phyloP scores from a whole-genome alignment of 2,113 vertebrate species.

The Anthoscopus minutus region DNA sequence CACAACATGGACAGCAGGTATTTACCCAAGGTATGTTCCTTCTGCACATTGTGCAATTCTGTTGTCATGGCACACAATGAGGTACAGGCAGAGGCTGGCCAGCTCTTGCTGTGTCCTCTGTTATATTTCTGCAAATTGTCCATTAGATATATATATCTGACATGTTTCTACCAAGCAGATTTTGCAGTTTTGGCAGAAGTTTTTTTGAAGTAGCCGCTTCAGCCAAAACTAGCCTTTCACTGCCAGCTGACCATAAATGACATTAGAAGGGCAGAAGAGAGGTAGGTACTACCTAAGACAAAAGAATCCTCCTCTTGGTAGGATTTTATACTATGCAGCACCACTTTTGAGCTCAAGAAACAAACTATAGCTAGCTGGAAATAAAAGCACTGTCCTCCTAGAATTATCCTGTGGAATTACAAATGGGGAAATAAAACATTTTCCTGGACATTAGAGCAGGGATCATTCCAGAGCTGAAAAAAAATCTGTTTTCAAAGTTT shows the following conservation, averaged over 20 bases:
- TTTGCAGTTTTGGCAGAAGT: background rate
- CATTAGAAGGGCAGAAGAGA: background rate
- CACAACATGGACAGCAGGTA: background rate
- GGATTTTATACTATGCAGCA: background rate
- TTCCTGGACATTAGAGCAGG: background rate
- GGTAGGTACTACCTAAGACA: background rate
- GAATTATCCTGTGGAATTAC: background rate
- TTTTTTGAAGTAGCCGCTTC: background rate
- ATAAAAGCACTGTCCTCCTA: background rate
- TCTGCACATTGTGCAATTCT: background rate
- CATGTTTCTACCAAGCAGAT: background rate
- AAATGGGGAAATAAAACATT: background rate
- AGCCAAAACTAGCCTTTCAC: background rate
- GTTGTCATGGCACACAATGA: background rate
- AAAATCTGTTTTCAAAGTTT: background rate
- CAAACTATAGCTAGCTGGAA: background rate
- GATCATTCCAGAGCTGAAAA: background rate
- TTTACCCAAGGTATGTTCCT: background rate
- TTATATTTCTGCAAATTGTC: background rate
- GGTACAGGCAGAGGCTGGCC: background rate
- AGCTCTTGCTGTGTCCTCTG: background rate
- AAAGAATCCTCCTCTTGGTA: background rate
- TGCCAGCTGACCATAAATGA: background rate
- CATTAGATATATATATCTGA: background rate
- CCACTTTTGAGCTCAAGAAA: background rate